These are phyloP conservation scores for rat (Rattus norvegicus) DNA, from an alignment of 2,113 vertebrate genomes.

Conservation along the genomic window DNA sequence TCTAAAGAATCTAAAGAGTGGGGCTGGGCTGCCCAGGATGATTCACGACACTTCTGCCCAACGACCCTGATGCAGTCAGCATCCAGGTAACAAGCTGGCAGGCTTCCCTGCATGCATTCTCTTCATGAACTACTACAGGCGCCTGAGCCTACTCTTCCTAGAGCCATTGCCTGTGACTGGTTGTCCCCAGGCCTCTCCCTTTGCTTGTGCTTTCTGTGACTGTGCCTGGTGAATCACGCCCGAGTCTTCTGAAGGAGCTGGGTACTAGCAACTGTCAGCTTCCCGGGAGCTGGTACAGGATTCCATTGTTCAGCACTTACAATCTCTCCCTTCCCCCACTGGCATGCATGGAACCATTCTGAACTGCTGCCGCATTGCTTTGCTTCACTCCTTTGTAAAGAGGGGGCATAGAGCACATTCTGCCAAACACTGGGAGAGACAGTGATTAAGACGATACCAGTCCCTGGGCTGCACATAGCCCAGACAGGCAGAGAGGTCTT, in stretches of 20 bases:
- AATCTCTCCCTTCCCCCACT: not conserved
- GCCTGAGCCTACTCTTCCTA: constrained; percentile 57
- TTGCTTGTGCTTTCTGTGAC: constrained; percentile 39
- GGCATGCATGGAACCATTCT: not conserved
- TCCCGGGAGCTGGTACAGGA: not conserved
- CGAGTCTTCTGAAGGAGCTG: not conserved
- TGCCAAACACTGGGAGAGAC: not conserved
- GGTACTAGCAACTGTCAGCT: not conserved
- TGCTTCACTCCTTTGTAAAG: not conserved
- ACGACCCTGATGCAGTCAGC: not conserved
- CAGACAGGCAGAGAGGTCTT: constrained; percentile 10
- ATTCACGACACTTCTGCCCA: not conserved
- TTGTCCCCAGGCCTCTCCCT: constrained; percentile 53
- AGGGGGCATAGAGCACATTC: not conserved
- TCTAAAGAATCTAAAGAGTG: not conserved
- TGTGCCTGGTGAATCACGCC: not conserved
- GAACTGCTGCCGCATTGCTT: not conserved
- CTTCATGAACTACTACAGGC: constrained; percentile 42
- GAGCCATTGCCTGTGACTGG: constrained; percentile 71
- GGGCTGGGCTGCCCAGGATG: not conserved
- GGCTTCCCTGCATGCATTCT: not conserved
- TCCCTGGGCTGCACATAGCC: not conserved
- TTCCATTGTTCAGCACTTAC: not conserved
- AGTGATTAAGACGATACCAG: not conserved
- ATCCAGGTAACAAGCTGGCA: not conserved